Conservation (phyloP, 2,797 vertebrate species). For the Miichthys miiuy region DNA sequence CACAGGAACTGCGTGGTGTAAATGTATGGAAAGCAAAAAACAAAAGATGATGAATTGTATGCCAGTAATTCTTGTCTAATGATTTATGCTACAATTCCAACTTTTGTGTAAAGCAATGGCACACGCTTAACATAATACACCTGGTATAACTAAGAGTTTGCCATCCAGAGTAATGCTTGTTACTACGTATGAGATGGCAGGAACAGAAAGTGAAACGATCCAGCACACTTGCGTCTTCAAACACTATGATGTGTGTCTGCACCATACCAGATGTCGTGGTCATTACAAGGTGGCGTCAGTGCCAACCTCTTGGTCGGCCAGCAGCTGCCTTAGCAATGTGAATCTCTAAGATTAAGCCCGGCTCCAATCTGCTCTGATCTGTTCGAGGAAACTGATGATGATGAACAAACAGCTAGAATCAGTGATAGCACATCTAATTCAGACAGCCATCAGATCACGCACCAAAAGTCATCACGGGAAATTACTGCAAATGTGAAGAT, state of each 20-base stretch:
- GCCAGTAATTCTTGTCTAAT: not conserved
- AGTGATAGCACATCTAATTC: conserved; percentile 67
- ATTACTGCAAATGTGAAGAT: conserved; percentile 40
- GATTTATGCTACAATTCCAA: not conserved
- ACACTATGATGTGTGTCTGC: conserved; percentile 29
- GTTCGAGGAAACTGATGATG: conserved; percentile 70
- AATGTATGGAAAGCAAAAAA: not conserved
- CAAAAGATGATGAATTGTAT: conserved; percentile 20
- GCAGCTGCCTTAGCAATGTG: conserved; percentile 72
- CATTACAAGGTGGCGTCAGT: conserved; percentile 64
- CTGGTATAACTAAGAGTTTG: conserved; percentile 8
- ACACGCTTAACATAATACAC: not conserved
- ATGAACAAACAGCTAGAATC: conserved; percentile 63
- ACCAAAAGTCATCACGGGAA: conserved; percentile 53
- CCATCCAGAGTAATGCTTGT: conserved; percentile 14
- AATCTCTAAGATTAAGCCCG: conserved; percentile 75
- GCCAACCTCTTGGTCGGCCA: conserved; percentile 70
- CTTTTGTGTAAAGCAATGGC: not conserved
- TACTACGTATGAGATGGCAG: conserved; percentile 27
- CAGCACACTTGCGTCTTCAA: conserved; percentile 44
- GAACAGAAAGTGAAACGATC: conserved; percentile 8
- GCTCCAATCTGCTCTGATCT: conserved; percentile 74
- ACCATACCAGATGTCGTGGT: conserved; percentile 69
- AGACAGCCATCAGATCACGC: conserved; percentile 45
- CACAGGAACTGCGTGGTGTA: not conserved